Percentiles rank a stretch among this genome's conserved stretches.
Conservation (phyloP, 2,113 vertebrate genomes). For the Cyprinodon tularosa region DNA sequence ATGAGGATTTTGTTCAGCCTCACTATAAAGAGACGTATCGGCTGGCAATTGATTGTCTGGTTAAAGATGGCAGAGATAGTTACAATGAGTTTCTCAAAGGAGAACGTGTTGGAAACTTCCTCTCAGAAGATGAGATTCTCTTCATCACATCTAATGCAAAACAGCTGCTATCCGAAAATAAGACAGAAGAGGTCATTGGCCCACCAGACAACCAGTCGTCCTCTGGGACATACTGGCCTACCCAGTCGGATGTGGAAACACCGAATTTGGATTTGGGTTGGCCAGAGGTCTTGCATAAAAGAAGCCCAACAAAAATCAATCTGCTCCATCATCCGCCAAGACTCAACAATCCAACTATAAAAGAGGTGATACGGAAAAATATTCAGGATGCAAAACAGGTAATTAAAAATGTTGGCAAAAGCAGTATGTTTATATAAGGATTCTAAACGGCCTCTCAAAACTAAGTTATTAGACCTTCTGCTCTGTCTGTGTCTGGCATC, state of each 20-base stretch:
- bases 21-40: constrained; percentile 96
- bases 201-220: constrained; percentile 83
- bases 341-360: constrained; percentile 90
- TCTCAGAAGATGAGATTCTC: constrained; percentile 89
- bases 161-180: constrained; percentile 66
- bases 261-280: constrained; percentile 96
- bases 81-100: constrained; percentile 89
- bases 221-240: constrained; percentile 95
- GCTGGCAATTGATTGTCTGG: constrained; percentile 89
- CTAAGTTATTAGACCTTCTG: not conserved
- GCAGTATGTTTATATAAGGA: not conserved
- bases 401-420: constrained; percentile 49
- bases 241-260: constrained; percentile 89
- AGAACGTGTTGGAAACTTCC: constrained; percentile 86
- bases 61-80: constrained; percentile 82
- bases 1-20: constrained; percentile 89
- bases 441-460: not conserved
- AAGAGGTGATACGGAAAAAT: constrained; percentile 91
- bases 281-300: constrained; percentile 86
- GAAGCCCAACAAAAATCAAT: constrained; percentile 86
- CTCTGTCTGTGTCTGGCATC: too few relatives aligned
- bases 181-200: constrained; percentile 72
- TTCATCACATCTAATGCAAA: constrained; percentile 86
- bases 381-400: constrained; percentile 95
- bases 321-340: constrained; percentile 92